Percentiles rank a stretch among this genome's conserved stretches.
Conservation (phyloP, 35 echinoderm and acorn worm species). For the Hemicentrotus pulcherrimus region DNA sequence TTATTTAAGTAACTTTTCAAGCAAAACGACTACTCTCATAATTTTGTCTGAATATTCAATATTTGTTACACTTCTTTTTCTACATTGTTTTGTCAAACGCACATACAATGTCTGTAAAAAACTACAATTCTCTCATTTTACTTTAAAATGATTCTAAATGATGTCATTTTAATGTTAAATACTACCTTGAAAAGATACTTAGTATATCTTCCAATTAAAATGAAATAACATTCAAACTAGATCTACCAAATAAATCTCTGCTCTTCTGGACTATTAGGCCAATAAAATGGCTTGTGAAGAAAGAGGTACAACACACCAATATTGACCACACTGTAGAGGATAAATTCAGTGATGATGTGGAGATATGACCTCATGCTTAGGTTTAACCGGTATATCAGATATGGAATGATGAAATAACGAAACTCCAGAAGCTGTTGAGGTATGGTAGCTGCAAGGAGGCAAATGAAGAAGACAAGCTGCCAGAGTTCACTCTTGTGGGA, state of each 20-base stretch:
- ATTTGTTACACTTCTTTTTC: no score
- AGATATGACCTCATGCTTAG: constrained; percentile 53
- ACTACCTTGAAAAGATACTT: no score
- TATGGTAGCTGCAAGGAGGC: constrained; percentile 69
- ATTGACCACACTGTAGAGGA: constrained; percentile 79
- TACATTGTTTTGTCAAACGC: no score
- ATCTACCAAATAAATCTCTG: constrained; percentile 94
- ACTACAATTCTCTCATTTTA: no score
- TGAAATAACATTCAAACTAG: not conserved
- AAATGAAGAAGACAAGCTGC: constrained; percentile 73
- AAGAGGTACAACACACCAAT: constrained; percentile 73
- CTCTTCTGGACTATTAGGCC: constrained; percentile 63
- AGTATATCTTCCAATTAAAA: not conserved
- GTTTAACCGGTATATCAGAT: constrained; percentile 79
- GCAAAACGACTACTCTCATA: no score
- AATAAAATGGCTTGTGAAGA: constrained; percentile 78
- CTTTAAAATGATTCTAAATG: no score
- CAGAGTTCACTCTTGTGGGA: constrained; percentile 70
- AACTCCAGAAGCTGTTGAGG: constrained; percentile 94
- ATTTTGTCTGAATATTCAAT: no score
- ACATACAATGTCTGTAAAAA: no score
- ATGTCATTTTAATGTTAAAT: no score
- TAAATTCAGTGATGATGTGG: constrained; percentile 69
- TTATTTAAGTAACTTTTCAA: no score
- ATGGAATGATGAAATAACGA: constrained; percentile 96